phyloP scores from a whole-genome alignment of 2,113 vertebrate genomes.

The Pimephales promelas region DNA sequence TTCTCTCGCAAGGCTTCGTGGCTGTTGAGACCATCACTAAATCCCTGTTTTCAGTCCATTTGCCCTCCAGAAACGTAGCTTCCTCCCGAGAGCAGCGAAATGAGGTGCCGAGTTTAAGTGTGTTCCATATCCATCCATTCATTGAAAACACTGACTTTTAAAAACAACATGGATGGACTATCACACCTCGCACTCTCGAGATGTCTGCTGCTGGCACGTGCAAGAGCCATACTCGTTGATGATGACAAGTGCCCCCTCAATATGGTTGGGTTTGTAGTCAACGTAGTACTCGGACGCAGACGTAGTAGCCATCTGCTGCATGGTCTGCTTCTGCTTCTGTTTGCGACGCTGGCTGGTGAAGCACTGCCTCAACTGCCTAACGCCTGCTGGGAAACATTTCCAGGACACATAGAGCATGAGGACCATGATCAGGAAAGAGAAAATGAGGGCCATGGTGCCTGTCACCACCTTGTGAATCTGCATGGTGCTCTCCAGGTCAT shows the following conservation, averaged over 20 bases:
- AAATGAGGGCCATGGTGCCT: conserved; percentile 98
- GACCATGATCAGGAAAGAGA: conserved; percentile 97
- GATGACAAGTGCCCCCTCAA: conserved; percentile 97
- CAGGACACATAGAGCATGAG: conserved; percentile 98
- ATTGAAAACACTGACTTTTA: conserved; percentile 59
- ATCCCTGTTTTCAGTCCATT: conserved; percentile 64
- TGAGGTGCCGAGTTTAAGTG: conserved; percentile 78
- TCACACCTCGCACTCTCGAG: conserved; percentile 98
- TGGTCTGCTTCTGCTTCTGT: conserved; percentile 99
- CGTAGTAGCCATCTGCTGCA: conserved; percentile 99
- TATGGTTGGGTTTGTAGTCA: conserved; percentile 99
- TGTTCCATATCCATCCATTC: conserved; percentile 70
- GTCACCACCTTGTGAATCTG: conserved; percentile 99
- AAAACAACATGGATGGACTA: conserved; percentile 53
- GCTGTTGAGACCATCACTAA: conserved; percentile 63
- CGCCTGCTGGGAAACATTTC: conserved; percentile 98
- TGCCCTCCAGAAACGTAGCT: conserved; percentile 17
- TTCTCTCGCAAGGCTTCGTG: conserved; percentile 52
- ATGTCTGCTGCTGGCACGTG: conserved; percentile 96
- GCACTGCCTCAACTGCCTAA: conserved; percentile 95
- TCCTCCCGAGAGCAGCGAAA: conserved; percentile 66
- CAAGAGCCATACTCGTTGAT: conserved; percentile 99
- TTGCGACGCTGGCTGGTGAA: conserved; percentile 97
- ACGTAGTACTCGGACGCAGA: conserved; percentile 98
- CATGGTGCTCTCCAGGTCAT: conserved; percentile 92